Conservation (phyloP, 2,888 invertebrate species). For the Disparrhopalites patrizii region DNA sequence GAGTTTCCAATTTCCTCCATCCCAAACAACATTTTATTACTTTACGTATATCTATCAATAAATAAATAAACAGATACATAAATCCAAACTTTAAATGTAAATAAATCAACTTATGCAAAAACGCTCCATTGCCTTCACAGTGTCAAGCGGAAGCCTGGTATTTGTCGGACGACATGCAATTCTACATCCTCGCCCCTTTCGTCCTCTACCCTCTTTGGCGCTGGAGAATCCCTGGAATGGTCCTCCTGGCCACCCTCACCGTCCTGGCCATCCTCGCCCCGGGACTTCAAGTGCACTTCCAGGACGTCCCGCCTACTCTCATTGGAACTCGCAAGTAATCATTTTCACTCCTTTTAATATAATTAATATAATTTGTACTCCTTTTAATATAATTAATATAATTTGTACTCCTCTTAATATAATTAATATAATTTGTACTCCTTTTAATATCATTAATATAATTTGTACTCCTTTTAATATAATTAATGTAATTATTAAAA, state of each 20-base stretch:
- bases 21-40: not conserved
- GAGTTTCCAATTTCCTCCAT: not conserved
- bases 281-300: slow-evolving; percentile 12
- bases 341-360: slow-evolving; percentile 3
- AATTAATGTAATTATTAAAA: not conserved
- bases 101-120: not conserved
- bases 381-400: not conserved
- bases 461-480: not conserved
- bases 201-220: slow-evolving; percentile 37
- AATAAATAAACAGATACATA: not conserved
- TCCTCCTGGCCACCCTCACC: slow-evolving; percentile 17
- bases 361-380: not conserved
- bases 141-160: slow-evolving; percentile 43
- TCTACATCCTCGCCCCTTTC: slow-evolving; percentile 33
- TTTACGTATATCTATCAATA: not conserved
- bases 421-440: not conserved
- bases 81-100: not conserved
- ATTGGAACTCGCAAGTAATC: slow-evolving; percentile 28
- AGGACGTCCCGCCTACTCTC: slow-evolving; percentile 12
- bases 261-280: slow-evolving; percentile 15
- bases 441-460: not conserved
- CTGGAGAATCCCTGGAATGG: slow-evolving; percentile 21
- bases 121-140: slow-evolving; percentile 16
- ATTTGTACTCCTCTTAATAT: not conserved
- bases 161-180: slow-evolving; percentile 37